A percentile compares a stretch with the other conserved stretches of the same genome.
phyloP scores from a whole-genome alignment of 2,113 vertebrate genomes.

The Ptilonorhynchus violaceus region DNA sequence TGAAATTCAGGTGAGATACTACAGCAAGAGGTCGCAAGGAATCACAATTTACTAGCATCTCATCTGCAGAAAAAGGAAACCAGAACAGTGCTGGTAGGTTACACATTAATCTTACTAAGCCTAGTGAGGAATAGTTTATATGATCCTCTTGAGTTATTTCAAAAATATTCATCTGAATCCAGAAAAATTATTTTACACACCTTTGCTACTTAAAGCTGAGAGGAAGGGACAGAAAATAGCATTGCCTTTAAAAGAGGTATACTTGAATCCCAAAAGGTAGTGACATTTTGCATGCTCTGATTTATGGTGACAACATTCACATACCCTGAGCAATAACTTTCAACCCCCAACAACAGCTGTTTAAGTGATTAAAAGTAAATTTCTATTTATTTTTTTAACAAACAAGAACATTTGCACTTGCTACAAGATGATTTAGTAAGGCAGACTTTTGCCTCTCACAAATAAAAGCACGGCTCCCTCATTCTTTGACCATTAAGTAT shows the following conservation, averaged over 20 bases:
- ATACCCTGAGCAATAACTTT: not conserved
- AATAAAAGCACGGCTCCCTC: not conserved
- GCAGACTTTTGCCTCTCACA: not conserved
- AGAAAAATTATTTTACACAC: not conserved
- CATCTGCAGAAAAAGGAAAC: not conserved
- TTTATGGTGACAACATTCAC: not conserved
- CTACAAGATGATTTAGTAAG: conserved; percentile 8
- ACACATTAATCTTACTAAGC: not conserved
- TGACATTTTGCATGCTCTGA: not conserved
- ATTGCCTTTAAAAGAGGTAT: not conserved
- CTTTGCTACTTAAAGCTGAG: not conserved
- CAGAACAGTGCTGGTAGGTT: not conserved
- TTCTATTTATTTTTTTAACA: not conserved
- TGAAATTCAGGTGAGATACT: not conserved
- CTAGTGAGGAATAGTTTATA: not conserved
- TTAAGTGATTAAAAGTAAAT: not conserved
- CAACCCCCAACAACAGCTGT: not conserved
- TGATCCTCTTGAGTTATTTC: not conserved
- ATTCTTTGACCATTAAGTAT: conserved; percentile 32
- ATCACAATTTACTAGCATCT: not conserved
- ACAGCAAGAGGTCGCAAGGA: not conserved
- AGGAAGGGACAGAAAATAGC: not conserved
- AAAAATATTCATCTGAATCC: not conserved
- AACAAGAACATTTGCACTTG: not conserved
- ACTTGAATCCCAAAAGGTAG: not conserved